These are phyloP conservation scores for Crossocerus cetratus DNA, from an alignment of 2,888 invertebrate genomes.

Conservation along the genomic window DNA sequence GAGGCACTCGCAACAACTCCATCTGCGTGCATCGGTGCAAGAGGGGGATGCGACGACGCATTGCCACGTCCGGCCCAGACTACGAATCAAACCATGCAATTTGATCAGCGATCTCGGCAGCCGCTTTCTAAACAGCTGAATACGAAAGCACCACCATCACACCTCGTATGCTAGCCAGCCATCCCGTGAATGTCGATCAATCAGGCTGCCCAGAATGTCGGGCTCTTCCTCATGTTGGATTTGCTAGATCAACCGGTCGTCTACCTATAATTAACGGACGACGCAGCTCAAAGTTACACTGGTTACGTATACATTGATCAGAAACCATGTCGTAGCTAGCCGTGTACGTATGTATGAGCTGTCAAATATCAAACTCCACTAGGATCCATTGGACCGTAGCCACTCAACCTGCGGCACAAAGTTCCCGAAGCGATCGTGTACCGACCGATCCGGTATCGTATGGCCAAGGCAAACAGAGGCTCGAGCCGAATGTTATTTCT, in stretches of 20 bases:
- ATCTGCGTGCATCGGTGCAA: constrained; percentile 33
- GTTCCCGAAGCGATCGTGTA: too few relatives aligned
- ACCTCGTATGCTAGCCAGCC: background rate
- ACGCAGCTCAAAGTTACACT: too few relatives aligned
- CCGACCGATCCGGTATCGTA: background rate
- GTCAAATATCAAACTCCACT: too few relatives aligned
- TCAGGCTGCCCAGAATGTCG: constrained; percentile 1
- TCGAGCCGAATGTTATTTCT: background rate
- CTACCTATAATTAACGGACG: background rate
- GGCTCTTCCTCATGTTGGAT: background rate
- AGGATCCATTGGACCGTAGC: too few relatives aligned
- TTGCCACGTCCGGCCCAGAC: constrained; percentile 16
- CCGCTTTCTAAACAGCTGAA: constrained; percentile 17
- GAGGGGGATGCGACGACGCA: constrained; percentile 15
- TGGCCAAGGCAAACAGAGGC: background rate
- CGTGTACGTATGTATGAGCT: too few relatives aligned
- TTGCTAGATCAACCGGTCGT: background rate
- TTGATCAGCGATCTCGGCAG: constrained; percentile 8
- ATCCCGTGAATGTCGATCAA: background rate
- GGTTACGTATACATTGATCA: too few relatives aligned
- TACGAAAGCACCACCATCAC: constrained; percentile 10
- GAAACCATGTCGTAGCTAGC: too few relatives aligned
- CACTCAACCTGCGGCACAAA: too few relatives aligned
- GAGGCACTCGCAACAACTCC: constrained; percentile 38
- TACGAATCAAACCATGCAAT: constrained; percentile 19